A percentile compares a stretch with the other conserved stretches of the same genome.
These are phyloP conservation scores for Nothobranchius kuhntae DNA, from an alignment of 2,113 vertebrate species.

Conservation along the genomic window DNA sequence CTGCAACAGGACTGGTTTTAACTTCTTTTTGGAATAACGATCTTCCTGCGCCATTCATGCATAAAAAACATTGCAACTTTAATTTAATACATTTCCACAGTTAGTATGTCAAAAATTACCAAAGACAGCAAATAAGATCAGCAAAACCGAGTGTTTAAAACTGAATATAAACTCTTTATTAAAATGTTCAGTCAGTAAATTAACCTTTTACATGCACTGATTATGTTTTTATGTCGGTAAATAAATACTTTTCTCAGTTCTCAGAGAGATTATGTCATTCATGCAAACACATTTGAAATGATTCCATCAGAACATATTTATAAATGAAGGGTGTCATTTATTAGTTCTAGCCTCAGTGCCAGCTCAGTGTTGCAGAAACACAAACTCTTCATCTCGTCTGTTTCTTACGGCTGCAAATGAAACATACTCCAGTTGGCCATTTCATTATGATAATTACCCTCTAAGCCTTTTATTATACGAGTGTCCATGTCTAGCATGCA, in stretches of 20 bases:
- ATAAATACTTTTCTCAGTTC: too few relatives aligned
- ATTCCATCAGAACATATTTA: slow-evolving; percentile 13
- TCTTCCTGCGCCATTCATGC: not conserved
- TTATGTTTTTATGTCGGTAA: too few relatives aligned
- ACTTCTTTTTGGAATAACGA: slow-evolving; percentile 6
- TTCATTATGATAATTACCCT: slow-evolving; percentile 23
- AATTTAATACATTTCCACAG: not conserved
- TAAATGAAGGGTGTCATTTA: slow-evolving; percentile 42
- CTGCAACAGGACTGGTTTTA: slow-evolving; percentile 15
- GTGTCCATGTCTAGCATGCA: slow-evolving; percentile 12
- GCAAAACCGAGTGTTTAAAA: not conserved
- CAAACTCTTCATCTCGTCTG: not conserved
- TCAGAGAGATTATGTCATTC: not conserved
- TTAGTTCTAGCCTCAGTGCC: slow-evolving; percentile 53
- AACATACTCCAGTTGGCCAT: slow-evolving; percentile 17
- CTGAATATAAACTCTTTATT: too few relatives aligned
- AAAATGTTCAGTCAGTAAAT: too few relatives aligned
- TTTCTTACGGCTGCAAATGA: slow-evolving; percentile 7
- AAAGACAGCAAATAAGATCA: too few relatives aligned
- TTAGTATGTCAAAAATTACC: too few relatives aligned
- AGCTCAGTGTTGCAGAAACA: slow-evolving; percentile 15
- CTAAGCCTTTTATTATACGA: not conserved
- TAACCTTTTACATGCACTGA: too few relatives aligned
- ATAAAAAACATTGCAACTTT: not conserved
- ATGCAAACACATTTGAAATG: slow-evolving; percentile 29